phyloP scores from a whole-genome alignment of 2,888 invertebrate genomes.

The Leucania comma region DNA sequence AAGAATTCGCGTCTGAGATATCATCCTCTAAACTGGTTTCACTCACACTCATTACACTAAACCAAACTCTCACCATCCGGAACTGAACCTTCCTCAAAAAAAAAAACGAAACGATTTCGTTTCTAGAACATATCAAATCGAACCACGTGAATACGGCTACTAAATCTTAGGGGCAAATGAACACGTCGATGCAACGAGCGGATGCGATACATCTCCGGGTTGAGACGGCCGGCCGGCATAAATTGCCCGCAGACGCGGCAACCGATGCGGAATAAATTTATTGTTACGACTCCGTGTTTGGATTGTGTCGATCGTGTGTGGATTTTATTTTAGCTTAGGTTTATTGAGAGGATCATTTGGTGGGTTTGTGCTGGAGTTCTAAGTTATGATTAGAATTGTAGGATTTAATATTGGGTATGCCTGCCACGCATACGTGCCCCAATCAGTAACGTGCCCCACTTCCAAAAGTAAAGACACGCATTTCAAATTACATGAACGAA shows the following conservation, averaged over 20 bases:
- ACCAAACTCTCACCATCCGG: slow-evolving; percentile 16
- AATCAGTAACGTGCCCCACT: too few species aligned
- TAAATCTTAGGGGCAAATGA: slow-evolving; percentile 82
- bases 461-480: too few species aligned
- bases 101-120: slow-evolving; percentile 48
- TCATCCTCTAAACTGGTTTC: neutral
- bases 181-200: slow-evolving; percentile 80
- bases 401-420: too few species aligned
- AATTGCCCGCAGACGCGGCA: slow-evolving; percentile 79
- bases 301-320: slow-evolving; percentile 60
- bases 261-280: slow-evolving; percentile 77
- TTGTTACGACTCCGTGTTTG: slow-evolving; percentile 66
- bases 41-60: slow-evolving; percentile 11
- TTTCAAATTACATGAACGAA: too few species aligned
- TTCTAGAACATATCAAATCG: slow-evolving; percentile 61
- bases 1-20: too few species aligned
- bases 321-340: slow-evolving; percentile 52
- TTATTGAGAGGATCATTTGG: slow-evolving; percentile 20
- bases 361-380: slow-evolving; percentile 1
- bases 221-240: slow-evolving; percentile 76
- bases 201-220: slow-evolving; percentile 82
- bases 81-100: slow-evolving; percentile 25
- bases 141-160: slow-evolving; percentile 65
- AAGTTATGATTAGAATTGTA: neutral
- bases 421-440: too few species aligned